Evolutionary conservation across 2,113 vertebrate species (phyloP), one percentile per base, ranked within the genome.

Genomic region (Typhlomys cinereus): DNA sequence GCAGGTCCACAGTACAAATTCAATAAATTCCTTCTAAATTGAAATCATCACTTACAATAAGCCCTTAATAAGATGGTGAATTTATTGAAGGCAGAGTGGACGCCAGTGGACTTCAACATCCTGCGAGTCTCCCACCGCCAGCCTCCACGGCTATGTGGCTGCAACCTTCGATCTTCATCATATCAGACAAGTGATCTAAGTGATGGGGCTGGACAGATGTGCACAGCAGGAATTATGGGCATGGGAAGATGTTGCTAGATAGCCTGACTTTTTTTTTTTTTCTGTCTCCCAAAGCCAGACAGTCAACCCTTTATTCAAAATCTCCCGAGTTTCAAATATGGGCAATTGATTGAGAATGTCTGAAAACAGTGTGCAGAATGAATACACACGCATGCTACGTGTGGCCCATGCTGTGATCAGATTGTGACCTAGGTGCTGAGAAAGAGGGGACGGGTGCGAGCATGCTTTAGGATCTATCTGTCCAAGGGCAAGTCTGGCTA

Each of bases 31-130:
- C 89, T 91, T 61, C 80, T 91, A 81, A 95, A 94, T 87, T 96
- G 91, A 95, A 94, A 91, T 90, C 91, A 94, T 96, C 89, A 59
- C 92, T 96, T 95, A 93, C 57, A 96, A 93, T 89, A 90, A 93
- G 54, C 54, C 67, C 67, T 81, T 94, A 90, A 92, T 86, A 85
- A 91, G 93, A 92, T 57, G 10, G 57, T 74, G 89, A 81, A 91
- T 86, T 90, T 94, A 90, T 90, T 87, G 75, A 90, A 88, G 89
- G 91, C 89, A 93, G 48, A 71, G n/a, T 62, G 36, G 39, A 25
- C 27, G 23, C 25, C 61, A 50, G 39, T 46, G 48, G 64, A 25
- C 62, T 34, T 78, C 64, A 44, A 29, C 7, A 31, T 64, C 57
- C 70, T 74, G 15, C 44, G n/a, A 93, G 34, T 31, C 31, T 64